Base-by-base conservation (phyloP, 2,797 vertebrate species). In the Pipistrellus pygmaeus region DNA sequence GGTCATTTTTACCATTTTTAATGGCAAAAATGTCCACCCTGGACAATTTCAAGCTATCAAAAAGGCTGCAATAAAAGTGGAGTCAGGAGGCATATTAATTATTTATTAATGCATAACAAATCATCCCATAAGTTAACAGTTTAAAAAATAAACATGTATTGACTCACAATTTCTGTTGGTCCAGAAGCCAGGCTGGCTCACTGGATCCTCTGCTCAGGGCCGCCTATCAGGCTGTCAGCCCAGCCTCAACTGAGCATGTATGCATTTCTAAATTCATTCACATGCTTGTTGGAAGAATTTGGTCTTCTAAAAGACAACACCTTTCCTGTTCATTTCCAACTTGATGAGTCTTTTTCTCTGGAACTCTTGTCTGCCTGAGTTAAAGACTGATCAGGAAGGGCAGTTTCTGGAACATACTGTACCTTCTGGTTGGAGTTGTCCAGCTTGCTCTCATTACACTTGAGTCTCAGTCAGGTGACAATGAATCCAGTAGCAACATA, bases 1-100 rank as follows among this genome's bases (percentile, higher is more conserved):
- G 62, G 62, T n/a, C 62, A 64, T n/a, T 64, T 64, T 64, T 64
- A n/a, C 30, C 44, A 86, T 27, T 69, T 88, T 89, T 89, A 86
- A 91, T 35, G n/a, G 27, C 23, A 93, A 27, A 85, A 76, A 73
- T 41, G 1, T 41, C 35, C 27, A 95, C 27, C 44, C 21, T 3
- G 25, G 44, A 25, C 71, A 91, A 82, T 46, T 72, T 85, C 21
- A 62, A 85, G 75, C 32, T 88, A 38, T 32, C 20, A 53, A 88
- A 85, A 21, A 41, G 48, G 51, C 44, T 60, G 90, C 46, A n/a
- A 30, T 53, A 62, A 85, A 68, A 51, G 23, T 66, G 20, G 12
- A 81, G 27, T 44, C 12, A 51, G 44, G n/a, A 93, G 2, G 21
- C 32, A 14, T 60, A 35, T 85, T 35, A 44, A 25, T 85, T 94